Conservation (phyloP, 2,113 vertebrate species). For the Atlantisia rogersi region DNA sequence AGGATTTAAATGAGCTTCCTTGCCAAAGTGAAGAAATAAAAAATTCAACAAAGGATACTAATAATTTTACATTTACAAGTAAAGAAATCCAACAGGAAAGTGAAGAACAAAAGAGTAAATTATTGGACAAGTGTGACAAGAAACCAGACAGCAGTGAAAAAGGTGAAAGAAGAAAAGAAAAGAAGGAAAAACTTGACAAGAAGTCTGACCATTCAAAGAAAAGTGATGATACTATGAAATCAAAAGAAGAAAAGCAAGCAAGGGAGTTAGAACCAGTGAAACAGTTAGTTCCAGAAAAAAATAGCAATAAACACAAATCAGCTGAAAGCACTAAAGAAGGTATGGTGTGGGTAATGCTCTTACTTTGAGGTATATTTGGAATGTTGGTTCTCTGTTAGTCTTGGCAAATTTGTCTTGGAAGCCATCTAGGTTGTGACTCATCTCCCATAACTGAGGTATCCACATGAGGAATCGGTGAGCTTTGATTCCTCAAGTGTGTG, state of each 20-base stretch:
- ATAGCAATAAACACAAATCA: conserved; percentile 81
- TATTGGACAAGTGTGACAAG: conserved; percentile 74
- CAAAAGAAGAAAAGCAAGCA: conserved; percentile 74
- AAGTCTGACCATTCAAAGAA: conserved; percentile 73
- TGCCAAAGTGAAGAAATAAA: conserved; percentile 74
- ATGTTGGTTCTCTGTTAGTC: neutral
- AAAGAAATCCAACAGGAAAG: conserved; percentile 76
- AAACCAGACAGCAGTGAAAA: conserved; percentile 76
- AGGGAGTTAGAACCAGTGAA: conserved; percentile 68
- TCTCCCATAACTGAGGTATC: neutral
- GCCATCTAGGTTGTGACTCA: neutral
- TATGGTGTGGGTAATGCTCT: conserved; percentile 43
- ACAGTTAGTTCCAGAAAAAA: conserved; percentile 74
- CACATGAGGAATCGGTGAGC: neutral
- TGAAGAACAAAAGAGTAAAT: conserved; percentile 76
- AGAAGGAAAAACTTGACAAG: conserved; percentile 80
- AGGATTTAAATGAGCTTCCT: conserved; percentile 71
- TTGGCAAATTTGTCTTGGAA: neutral
- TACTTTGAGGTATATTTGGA: neutral
- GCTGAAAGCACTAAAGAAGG: conserved; percentile 89
- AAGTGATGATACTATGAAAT: conserved; percentile 61
- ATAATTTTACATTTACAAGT: conserved; percentile 15
- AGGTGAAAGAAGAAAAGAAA: conserved; percentile 80
- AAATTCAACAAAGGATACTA: conserved; percentile 67
- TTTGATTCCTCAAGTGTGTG: neutral